A percentile compares a stretch with the other conserved stretches of the same genome.
Evolutionary conservation across 2,888 invertebrate genomes (phyloP).

Genomic region (Proisotoma minuta): DNA sequence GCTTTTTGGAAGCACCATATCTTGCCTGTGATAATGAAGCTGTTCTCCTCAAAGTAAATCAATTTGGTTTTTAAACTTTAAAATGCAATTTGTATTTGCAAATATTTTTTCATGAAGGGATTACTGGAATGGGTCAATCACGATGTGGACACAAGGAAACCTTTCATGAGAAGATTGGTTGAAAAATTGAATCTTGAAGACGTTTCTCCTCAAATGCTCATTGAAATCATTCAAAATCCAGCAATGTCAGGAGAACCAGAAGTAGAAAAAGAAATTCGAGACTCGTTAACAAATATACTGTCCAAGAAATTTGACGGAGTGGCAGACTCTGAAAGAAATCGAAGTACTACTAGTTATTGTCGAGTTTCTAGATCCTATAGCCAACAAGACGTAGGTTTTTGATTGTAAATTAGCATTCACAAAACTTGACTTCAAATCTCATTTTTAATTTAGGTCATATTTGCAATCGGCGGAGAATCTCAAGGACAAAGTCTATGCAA

Average conservation of each 20-base stretch:
- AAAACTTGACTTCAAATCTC: neutral
- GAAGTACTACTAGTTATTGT: too few relatives aligned
- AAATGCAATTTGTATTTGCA: neutral
- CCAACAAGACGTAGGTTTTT: constrained; percentile 42
- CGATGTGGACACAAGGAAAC: constrained; percentile 38
- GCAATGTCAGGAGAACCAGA: constrained; percentile 35
- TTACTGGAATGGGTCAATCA: constrained; percentile 47
- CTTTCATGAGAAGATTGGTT: constrained; percentile 42
- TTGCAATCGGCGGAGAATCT: constrained; percentile 49
- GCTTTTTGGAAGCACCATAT: constrained; percentile 46
- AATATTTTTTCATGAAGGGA: constrained; percentile 32
- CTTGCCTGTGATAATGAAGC: constrained; percentile 48
- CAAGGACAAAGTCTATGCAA: constrained; percentile 49
- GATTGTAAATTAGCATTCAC: neutral
- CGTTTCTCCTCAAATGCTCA: constrained; percentile 47
- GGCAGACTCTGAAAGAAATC: constrained; percentile 28
- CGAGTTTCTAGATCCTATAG: constrained; percentile 32
- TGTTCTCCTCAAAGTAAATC: constrained; percentile 47
- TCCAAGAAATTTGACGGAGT: constrained; percentile 44
- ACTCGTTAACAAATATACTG: constrained; percentile 39
- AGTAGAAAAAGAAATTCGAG: constrained; percentile 39
- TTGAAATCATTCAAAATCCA: constrained; percentile 46
- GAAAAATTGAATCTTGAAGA: constrained; percentile 45
- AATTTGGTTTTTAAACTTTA: constrained; percentile 10
- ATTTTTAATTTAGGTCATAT: constrained; percentile 46